Evolutionary conservation across 2,113 vertebrate species (phyloP).

Genomic region (Nipponia nippon): DNA sequence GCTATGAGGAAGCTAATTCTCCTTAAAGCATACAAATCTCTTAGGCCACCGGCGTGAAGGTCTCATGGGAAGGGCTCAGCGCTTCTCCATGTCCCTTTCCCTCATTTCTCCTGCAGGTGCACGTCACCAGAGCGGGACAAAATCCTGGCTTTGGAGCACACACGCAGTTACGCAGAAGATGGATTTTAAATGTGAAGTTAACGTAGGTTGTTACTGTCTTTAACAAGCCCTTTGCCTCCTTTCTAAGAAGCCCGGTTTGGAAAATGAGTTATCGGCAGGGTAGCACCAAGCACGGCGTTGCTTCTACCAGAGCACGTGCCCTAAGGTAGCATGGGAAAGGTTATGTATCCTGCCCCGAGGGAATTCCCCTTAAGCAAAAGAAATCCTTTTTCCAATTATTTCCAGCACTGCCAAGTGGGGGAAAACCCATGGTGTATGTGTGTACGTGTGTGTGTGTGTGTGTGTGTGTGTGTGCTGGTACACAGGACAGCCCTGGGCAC

Average conservation of each 20-base stretch:
- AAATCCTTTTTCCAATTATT: not conserved
- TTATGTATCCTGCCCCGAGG: not conserved
- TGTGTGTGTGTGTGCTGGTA: no score
- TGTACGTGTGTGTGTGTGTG: no score
- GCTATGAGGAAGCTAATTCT: not conserved
- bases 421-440: not conserved
- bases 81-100: rapidly evolving
- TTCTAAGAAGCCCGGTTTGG: not conserved
- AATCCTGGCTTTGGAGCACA: not conserved
- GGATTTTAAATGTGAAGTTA: not conserved
- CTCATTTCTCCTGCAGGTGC: not conserved
- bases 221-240: not conserved
- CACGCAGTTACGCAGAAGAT: not conserved
- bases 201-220: not conserved
- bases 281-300: rapidly evolving
- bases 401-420: not conserved
- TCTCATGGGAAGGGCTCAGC: not conserved
- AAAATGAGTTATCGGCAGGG: not conserved
- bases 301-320: rapidly evolving
- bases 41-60: not conserved
- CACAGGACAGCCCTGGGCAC: not conserved
- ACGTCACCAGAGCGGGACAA: not conserved
- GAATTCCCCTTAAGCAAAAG: not conserved
- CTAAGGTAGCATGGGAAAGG: not conserved
- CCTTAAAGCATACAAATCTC: not conserved